phyloP scores from a whole-genome alignment of 2,797 vertebrate genomes.

The Gymnoscopelus microlampas region DNA sequence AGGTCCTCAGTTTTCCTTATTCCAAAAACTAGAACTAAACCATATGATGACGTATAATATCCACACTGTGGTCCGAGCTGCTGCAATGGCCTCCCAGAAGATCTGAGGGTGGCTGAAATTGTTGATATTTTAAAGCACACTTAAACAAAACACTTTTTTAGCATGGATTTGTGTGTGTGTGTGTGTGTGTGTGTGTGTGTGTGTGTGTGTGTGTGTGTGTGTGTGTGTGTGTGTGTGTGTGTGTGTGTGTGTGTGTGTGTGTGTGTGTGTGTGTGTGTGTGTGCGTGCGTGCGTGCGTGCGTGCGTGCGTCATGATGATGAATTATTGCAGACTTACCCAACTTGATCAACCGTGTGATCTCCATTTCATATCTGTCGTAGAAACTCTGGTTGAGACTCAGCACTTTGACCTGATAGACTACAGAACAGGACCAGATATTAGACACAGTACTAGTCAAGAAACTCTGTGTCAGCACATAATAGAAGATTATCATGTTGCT shows the following conservation, averaged over 20 bases:
- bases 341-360: slow-evolving; percentile 75
- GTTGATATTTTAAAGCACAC: too few species aligned
- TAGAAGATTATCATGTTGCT: too few species aligned
- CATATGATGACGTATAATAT: too few species aligned
- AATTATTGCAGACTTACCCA: slow-evolving; percentile 60
- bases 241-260: slow-evolving; percentile 12
- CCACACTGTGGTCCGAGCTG: too few species aligned
- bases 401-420: slow-evolving; percentile 76
- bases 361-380: slow-evolving; percentile 81
- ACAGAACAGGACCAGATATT: slow-evolving; percentile 16
- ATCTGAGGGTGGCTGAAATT: too few species aligned
- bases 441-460: not conserved
- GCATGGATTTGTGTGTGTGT: too few species aligned
- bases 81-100: too few species aligned
- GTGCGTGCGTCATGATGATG: not conserved
- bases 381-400: slow-evolving; percentile 66
- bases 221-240: slow-evolving; percentile 1
- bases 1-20: not conserved
- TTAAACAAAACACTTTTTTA: too few species aligned
- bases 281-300: slow-evolving; percentile 24
- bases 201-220: not conserved
- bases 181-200: too few species aligned
- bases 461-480: too few species aligned
- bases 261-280: slow-evolving; percentile 7
- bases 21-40: too few species aligned